Conservation (phyloP, 2,113 vertebrate genomes). For the Esox niger region DNA sequence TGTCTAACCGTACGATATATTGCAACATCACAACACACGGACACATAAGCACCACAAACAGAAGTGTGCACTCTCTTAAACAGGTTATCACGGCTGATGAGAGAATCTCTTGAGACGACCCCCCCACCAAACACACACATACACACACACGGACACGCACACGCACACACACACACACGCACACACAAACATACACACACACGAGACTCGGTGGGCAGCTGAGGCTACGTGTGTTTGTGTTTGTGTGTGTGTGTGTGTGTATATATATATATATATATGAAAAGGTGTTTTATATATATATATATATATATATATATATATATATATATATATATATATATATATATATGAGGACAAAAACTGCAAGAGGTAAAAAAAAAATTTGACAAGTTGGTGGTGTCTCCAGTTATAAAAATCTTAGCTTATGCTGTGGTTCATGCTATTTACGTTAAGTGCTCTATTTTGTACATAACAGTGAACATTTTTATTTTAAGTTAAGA, state of each 20-base stretch:
- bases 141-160: constrained; percentile 55
- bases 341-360: background rate
- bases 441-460: no score
- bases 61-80: constrained; percentile 51
- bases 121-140: constrained; percentile 43
- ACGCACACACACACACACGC: constrained; percentile 44
- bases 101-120: constrained; percentile 69
- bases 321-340: background rate
- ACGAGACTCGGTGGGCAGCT: constrained; percentile 68
- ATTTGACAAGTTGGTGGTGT: background rate
- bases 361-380: background rate
- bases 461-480: no score
- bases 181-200: constrained; percentile 60
- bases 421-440: no score
- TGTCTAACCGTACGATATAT: background rate
- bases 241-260: no score
- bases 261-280: constrained; percentile 1
- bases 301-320: constrained; percentile 4
- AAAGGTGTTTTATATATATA: no score
- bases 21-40: constrained; percentile 12
- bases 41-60: constrained; percentile 42
- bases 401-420: no score
- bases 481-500: no score
- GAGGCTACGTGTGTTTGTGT: constrained; percentile 45
- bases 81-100: constrained; percentile 72